Base-by-base conservation (phyloP, 2,888 invertebrate genomes). In the Nycteola revayana region DNA sequence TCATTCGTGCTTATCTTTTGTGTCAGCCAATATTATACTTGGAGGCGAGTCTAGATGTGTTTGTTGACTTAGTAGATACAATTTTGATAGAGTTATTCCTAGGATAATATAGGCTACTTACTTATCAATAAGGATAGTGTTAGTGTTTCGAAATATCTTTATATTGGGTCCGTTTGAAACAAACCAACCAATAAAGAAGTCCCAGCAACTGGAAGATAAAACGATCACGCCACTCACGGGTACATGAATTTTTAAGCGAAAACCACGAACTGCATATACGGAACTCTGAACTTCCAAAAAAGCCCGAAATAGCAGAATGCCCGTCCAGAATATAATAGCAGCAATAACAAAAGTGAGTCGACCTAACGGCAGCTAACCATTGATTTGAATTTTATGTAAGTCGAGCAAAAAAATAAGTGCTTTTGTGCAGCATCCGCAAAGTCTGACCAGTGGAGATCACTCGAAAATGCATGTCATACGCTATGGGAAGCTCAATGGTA, bases 291-390 rank as follows among this genome's bases (percentile, higher is more conserved):
- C 63, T 62, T 64, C 62, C 60, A n/a, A 62, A 74, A 78, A 75
- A 67, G 60, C 64, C 58, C 50, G 63, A 65, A 61, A 66, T 60
- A 46, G 56, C 45, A 28, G 61, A 56, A 61, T 70, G 62, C 62
- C 69, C 63, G 70, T 63, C 62, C 69, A 63, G 71, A 68, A 72
- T 69, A 78, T 82, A 81, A 81, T 80, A 64, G 81, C 63, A 66
- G 76, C 78, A 76, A 82, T 81, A 81, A 84, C 79, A 86, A 83
- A 86, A 85, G 83, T 84, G 77, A 82, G 74, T 70, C 64, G 75
- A 60, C 67, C 79, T 82, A 73, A 84, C 87, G 70, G 63, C 75
- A 60, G 68, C 79, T 82, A 73, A 84, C 87, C 87, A 86, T 86
- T 86, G 87, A 87, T 87, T 87, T 82, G 76, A 77, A 78, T 81